Percentiles rank a stretch among this genome's conserved stretches.
phyloP scores from a whole-genome alignment of 2,888 invertebrate genomes.

The Scaptomyza polygonia region DNA sequence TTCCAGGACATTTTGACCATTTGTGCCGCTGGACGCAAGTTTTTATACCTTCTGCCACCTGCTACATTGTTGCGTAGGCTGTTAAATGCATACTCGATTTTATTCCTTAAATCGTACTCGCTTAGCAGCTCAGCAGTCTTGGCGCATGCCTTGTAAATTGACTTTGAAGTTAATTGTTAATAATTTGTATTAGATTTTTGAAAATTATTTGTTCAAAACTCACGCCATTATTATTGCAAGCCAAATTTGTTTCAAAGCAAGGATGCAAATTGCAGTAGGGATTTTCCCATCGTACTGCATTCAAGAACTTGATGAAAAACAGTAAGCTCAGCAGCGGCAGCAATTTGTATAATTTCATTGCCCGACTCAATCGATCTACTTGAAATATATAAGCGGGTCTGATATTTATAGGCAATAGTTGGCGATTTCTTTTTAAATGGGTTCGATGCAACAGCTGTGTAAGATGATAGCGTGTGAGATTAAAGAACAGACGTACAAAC shows the following conservation, averaged over 20 bases:
- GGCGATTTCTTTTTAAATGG: background rate
- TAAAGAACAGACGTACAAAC: background rate
- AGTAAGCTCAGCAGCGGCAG: conserved; percentile 1
- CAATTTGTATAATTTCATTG: conserved; percentile 13
- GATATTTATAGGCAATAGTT: conserved; percentile 10
- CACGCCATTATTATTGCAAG: conserved; percentile 39
- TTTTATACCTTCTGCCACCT: conserved; percentile 19
- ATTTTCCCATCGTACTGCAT: background rate
- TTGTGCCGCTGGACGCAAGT: conserved; percentile 41
- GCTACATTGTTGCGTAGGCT: conserved; percentile 45
- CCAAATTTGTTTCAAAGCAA: conserved; percentile 29
- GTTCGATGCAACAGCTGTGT: conserved; percentile 18
- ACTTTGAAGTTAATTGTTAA: conserved; percentile 11
- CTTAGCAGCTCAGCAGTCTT: background rate
- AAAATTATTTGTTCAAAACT: background rate
- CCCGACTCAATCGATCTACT: background rate
- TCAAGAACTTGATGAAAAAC: background rate
- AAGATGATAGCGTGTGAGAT: background rate
- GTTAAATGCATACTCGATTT: conserved; percentile 25
- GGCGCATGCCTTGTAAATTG: conserved; percentile 3
- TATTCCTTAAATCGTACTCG: background rate
- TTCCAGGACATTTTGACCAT: conserved; percentile 52
- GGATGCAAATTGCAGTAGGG: conserved; percentile 19
- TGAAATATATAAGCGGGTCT: background rate
- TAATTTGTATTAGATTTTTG: background rate